Evolutionary conservation across 2,113 vertebrate genomes (phyloP), one percentile per base, ranked within the genome.

Genomic region (Monopterus albus): DNA sequence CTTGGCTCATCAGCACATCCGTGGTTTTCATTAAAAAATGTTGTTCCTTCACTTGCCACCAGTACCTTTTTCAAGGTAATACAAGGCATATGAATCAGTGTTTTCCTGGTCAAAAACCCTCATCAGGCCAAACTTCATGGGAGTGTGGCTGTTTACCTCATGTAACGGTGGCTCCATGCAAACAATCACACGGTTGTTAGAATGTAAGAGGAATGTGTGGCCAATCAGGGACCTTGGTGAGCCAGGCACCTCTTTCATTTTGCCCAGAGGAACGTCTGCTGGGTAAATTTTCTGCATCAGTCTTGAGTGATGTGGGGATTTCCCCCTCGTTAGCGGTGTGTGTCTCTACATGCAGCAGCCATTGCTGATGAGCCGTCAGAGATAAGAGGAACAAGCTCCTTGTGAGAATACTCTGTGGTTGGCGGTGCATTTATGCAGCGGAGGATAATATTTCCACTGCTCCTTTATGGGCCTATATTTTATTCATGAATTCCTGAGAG

Each of bases 391-490:
- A 20, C 25, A 40, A 39, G 61, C 72, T 65, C 78, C 82, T 85
- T 49, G 42, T 33, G 85, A 83, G 85, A 72, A 59, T 39, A 53
- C 56, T 46, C 67, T 78, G 84, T 29, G 86, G 81, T 86, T 55
- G 49, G 43, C 59, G 61, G 56, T 75, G 46, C 79, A 65, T 85
- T 87, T 83, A 85, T 81, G 67, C 66, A 81, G 74, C 53, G 2
- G 59, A 59, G 87, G 87, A 89, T 92, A 87, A 90, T 75, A 91
- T 93, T 89, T 91, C 92, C 77, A 81, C 86, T 87, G 83, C 90
- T 91, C 76, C 62, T 66, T 85, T 75, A 72, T 52, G 65, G 50
- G 53, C 57, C 75, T 76, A 87, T 92, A 88, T 90, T 89, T 91
- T 91, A 92, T 92, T 91, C 86, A 92, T 92, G 87, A 78, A 86